Evolutionary conservation across 2,888 invertebrate genomes (phyloP).

Genomic region (Elegia similella): DNA sequence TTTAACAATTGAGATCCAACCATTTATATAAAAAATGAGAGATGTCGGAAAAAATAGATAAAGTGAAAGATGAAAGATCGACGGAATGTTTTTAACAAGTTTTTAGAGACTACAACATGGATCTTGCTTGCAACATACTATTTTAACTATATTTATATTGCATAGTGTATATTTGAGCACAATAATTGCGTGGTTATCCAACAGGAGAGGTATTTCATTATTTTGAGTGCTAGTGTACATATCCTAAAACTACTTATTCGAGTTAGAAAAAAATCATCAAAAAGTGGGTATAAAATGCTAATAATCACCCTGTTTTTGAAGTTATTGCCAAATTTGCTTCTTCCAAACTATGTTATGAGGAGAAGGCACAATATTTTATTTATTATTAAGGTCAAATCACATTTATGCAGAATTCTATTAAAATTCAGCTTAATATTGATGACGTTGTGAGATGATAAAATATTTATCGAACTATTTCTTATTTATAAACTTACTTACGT

Average conservation of each 20-base stretch:
- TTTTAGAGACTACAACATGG: neutral
- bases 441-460: neutral
- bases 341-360: neutral
- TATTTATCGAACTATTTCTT: neutral
- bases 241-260: neutral
- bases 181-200: constrained; percentile 8
- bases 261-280: neutral
- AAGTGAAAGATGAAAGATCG: neutral
- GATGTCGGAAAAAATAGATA: neutral
- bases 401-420: neutral
- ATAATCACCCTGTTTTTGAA: constrained; percentile 10
- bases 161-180: constrained; percentile 6
- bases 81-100: neutral
- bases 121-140: neutral
- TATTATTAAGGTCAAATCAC: neutral
- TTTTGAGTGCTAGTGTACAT: constrained; percentile 2
- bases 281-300: constrained; percentile 8
- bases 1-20: neutral
- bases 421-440: neutral
- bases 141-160: constrained; percentile 10
- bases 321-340: constrained; percentile 1
- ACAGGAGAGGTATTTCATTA: constrained; percentile 6
- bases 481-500: too few relatives aligned
- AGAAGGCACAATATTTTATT: neutral
- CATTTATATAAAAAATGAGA: neutral